Conservation (phyloP, 2,797 vertebrate species). For the Alcedo quadribrachys region DNA sequence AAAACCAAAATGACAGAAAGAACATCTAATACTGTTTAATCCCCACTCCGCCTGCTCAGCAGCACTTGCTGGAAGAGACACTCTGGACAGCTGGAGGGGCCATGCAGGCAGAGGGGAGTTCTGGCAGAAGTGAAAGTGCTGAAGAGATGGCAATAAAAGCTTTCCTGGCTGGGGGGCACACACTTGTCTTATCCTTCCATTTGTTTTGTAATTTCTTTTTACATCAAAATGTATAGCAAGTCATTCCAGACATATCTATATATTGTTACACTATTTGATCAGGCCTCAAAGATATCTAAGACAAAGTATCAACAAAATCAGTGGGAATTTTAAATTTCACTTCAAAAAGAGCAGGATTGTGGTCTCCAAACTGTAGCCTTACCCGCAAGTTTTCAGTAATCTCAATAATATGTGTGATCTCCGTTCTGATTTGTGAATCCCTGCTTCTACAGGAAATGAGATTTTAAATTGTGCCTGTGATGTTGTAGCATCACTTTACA, state of each 20-base stretch:
- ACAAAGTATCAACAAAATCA: not conserved
- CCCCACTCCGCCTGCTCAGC: constrained; percentile 25
- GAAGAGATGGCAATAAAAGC: constrained; percentile 5
- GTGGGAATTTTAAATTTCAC: not conserved
- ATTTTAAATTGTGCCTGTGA: not conserved
- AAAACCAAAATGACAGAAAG: not conserved
- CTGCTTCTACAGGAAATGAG: not conserved
- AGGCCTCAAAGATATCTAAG: not conserved
- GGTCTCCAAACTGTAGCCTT: not conserved
- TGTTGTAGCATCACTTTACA: not conserved
- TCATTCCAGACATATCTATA: not conserved
- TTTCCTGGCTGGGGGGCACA: not conserved
- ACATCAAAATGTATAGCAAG: not conserved
- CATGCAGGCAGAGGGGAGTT: not conserved
- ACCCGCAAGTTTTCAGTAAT: not conserved
- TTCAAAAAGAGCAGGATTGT: not conserved
- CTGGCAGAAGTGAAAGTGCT: constrained; percentile 41
- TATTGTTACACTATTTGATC: not conserved
- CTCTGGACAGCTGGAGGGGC: constrained; percentile 51
- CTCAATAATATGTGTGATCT: not conserved
- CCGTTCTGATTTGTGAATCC: not conserved
- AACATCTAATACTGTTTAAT: constrained; percentile 29
- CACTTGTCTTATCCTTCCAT: not conserved
- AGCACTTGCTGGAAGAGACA: constrained; percentile 35
- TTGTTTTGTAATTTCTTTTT: not conserved